Evolutionary conservation across 92 coral and sea anemone species (phyloP), one percentile per base, ranked within the genome.

Genomic region (Ricordea florida): DNA sequence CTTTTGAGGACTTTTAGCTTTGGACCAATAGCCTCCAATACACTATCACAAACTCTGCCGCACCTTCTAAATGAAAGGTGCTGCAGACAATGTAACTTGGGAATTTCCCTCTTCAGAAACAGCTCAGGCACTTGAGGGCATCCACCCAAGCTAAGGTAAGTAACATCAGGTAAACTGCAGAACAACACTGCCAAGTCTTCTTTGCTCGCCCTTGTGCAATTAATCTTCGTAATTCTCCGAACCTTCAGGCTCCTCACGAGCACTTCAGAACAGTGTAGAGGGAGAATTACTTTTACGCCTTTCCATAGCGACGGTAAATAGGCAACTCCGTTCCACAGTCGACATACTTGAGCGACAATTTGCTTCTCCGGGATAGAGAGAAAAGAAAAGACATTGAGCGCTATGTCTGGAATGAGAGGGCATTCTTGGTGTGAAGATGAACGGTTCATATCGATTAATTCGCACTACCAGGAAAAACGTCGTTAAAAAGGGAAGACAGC

Each of bases 331-430:
- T 80, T 76, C 98, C 98, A 93, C 51, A 86, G 62, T 25, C 71
- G 89, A 46, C 98, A 93, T 17, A 93, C 98, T 33, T 38, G 85
- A 20, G 98, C 98, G 7, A 85, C 89, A 52, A 41, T 65, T 70
- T 93, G 98, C 67, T 91, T 90, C 22, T 87, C 90, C 34, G 80
- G 15, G 10, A 79, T 55, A 71, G 77, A 79, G 35, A 93, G 82
- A 48, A 90, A 93, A 45, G 90, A 80, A 61, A 93, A 93, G 8
- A 93, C 93, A 44, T 81, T 88, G 15, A 83, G 89, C 15, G 98
- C 96, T 32, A 90, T 61, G 46, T 93, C 98, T 16, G 98, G 86
- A 42, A 93, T 93, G 11, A 93, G 79, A 21, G 96, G 98, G n/a
- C 98, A n/a, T n/a, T n/a, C 98, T 79, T 90, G 96, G 21, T 82